These are phyloP conservation scores for Drosophila pandora DNA, from an alignment of 1,140 invertebrate genomes.

Conservation along the genomic window DNA sequence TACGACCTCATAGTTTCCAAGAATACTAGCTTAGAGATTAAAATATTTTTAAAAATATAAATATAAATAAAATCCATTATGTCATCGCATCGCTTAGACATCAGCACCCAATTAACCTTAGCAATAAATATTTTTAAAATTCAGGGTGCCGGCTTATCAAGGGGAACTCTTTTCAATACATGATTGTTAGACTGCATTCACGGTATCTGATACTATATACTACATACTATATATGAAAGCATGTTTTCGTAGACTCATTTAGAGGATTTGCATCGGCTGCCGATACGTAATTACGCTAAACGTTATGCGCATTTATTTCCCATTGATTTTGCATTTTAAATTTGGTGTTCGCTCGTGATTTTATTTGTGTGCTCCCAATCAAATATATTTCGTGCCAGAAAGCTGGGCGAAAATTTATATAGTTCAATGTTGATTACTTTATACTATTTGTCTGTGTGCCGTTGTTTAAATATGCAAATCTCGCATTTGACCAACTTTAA, in stretches of 20 bases:
- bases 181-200: background rate
- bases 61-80: constrained; percentile 47
- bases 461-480: constrained; percentile 73
- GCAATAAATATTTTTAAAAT: constrained; percentile 41
- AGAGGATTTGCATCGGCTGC: constrained; percentile 35
- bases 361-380: constrained; percentile 30
- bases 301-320: constrained; percentile 75
- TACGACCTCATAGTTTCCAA: background rate
- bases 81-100: constrained; percentile 29
- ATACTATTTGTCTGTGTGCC: constrained; percentile 20
- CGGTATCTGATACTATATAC: too few species aligned
- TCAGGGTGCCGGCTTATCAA: constrained; percentile 48
- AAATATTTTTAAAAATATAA: constrained; percentile 18
- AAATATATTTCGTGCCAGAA: constrained; percentile 14
- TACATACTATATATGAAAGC: background rate
- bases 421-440: constrained; percentile 42
- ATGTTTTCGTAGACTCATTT: constrained; percentile 27
- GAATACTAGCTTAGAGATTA: constrained; percentile 26
- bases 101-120: constrained; percentile 71
- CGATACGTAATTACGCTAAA: constrained; percentile 73
- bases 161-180: constrained; percentile 19
- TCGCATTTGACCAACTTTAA: constrained; percentile 57
- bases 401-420: constrained; percentile 40
- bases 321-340: constrained; percentile 69
- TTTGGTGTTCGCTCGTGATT: constrained; percentile 37